Base-by-base conservation (phyloP, 2,113 vertebrate genomes). In the Tetraodon nigroviridis region DNA sequence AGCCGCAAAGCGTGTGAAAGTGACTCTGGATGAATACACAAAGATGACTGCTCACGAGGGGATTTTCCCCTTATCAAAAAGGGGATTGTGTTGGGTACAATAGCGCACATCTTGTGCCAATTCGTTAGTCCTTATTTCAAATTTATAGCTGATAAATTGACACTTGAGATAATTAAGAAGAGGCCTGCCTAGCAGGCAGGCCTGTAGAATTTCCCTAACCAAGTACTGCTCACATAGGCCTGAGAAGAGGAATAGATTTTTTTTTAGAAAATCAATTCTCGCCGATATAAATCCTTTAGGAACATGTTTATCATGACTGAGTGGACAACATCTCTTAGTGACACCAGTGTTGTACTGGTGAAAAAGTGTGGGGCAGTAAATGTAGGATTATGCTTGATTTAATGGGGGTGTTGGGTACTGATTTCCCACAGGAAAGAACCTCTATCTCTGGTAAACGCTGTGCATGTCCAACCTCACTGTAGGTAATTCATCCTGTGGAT, bases 381-480 rank as follows among this genome's bases (percentile, higher is more conserved):
- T 18, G 51, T 64, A 20, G 75, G 78, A 77, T 84, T 79, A 79
- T 55, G 76, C 59, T 78, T 82, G 84, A 86, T 84, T 81, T 80
- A 83, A 78, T 57, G 78, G 67, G 55, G 62, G 64, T 69, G 70
- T 64, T 71, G 66, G 78, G 64, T 51, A 71, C 67, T 68, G 84
- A 89, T 87, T 89, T 87, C 86, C 86, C 87, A 83, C 60, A 85
- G 87, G 86, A 66, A 64, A 61, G 67, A 66, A 59, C 51, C 61
- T 69, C 64, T 51, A 69, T 85, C 80, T 79, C 61, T 78, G 81
- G 73, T 82, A 82, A 83, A 87, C 75, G 80, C 84, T 60, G 61
- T 61, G 69, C 72, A 75, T 81, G 80, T 78, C 78, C 20, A 37
- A 5, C 67, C 32, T 37, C 15, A 13, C 15, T 67, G 75, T 69